Evolutionary conservation across 2,797 vertebrate genomes (phyloP).

Genomic region (Halcyon badia): DNA sequence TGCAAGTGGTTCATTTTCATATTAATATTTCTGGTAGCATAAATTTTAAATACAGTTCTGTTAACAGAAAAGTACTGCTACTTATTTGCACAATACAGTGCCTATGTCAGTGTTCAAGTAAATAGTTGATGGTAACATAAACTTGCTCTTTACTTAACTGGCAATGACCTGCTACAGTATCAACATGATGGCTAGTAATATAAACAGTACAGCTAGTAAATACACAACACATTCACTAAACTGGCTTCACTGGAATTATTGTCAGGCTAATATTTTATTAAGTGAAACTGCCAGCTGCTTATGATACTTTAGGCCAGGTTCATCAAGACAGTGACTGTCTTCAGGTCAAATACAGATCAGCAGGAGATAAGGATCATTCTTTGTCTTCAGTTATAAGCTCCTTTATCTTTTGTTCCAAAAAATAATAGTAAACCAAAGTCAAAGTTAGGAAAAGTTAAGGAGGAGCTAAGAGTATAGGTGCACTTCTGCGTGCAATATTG

Average conservation of each 20-base stretch:
- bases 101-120: background rate
- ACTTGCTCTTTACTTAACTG: conserved; percentile 53
- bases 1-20: background rate
- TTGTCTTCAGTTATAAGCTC: background rate
- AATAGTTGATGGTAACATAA: conserved; percentile 22
- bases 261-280: background rate
- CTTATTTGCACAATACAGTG: background rate
- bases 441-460: background rate
- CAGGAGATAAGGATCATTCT: background rate
- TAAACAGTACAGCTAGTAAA: conserved; percentile 43
- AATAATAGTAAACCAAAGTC: background rate
- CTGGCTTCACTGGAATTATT: background rate
- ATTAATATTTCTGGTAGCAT: background rate
- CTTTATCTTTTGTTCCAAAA: background rate
- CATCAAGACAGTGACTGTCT: accelerated
- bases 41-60: background rate
- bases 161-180: conserved; percentile 14
- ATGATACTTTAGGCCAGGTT: background rate
- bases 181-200: conserved; percentile 24
- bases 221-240: background rate
- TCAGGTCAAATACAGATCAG: background rate
- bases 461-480: background rate
- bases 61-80: background rate
- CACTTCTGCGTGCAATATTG: background rate
- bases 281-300: background rate